phyloP scores from a whole-genome alignment of 2,888 invertebrate species.

The Willowsia nigromaculata region DNA sequence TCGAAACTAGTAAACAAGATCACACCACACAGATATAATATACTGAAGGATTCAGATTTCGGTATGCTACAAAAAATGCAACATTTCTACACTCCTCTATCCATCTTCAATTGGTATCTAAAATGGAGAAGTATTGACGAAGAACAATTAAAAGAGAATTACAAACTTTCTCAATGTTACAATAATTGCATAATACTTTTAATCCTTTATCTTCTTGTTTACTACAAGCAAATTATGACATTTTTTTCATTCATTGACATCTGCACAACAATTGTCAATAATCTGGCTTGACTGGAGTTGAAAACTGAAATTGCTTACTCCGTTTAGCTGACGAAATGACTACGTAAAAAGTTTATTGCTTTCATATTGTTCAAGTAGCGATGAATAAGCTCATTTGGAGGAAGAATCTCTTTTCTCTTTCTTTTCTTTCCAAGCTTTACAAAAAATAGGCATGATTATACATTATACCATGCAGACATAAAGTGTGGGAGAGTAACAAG shows the following conservation, averaged over 20 bases:
- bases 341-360: slow-evolving; percentile 56
- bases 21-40: too few relatives aligned
- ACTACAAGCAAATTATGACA: slow-evolving; percentile 2
- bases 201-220: neutral
- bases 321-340: slow-evolving; percentile 43
- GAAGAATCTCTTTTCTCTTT: slow-evolving; percentile 44
- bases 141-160: too few relatives aligned
- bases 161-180: too few relatives aligned
- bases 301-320: slow-evolving; percentile 62
- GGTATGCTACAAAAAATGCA: too few relatives aligned
- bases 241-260: slow-evolving; percentile 33
- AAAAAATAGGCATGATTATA: neutral
- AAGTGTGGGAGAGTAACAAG: neutral
- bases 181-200: neutral
- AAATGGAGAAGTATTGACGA: too few relatives aligned
- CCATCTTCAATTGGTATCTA: too few relatives aligned
- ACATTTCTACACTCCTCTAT: too few relatives aligned
- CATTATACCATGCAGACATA: neutral
- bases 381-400: slow-evolving; percentile 40
- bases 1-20: too few relatives aligned
- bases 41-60: too few relatives aligned
- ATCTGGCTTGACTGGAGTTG: slow-evolving; percentile 3
- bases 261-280: slow-evolving; percentile 41
- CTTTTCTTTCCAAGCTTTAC: neutral
- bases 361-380: slow-evolving; percentile 26